phyloP scores from a whole-genome alignment of 64 coral and sea anemone species.

The Stylophora pistillata region DNA sequence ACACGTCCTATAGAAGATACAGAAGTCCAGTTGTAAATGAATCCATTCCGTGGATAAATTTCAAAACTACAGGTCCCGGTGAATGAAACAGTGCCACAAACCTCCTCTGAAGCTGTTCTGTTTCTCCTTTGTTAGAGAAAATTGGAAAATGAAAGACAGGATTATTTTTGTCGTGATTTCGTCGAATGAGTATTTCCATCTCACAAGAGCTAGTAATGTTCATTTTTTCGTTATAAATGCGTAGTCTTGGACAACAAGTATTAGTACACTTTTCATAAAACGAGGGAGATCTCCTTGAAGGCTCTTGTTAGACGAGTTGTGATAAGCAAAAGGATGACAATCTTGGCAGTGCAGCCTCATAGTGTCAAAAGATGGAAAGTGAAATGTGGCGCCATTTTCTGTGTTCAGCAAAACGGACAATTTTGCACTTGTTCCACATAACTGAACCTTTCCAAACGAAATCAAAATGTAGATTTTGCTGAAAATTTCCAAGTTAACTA shows the following conservation, averaged over 20 bases:
- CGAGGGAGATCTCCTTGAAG: neutral
- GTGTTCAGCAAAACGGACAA: neutral
- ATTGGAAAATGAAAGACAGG: conserved; percentile 34
- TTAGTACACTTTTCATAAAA: neutral
- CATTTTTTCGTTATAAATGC: neutral
- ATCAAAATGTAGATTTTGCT: neutral
- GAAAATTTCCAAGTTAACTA: neutral
- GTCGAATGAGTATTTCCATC: conserved; percentile 37
- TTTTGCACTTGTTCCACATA: neutral
- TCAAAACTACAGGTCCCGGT: conserved; percentile 16
- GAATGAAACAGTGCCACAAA: conserved; percentile 32
- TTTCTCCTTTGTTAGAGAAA: conserved; percentile 13
- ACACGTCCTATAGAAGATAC: neutral
- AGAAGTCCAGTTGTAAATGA: neutral
- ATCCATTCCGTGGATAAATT: neutral
- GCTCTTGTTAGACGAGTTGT: conserved; percentile 1
- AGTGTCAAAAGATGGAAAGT: neutral
- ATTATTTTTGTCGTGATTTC: neutral
- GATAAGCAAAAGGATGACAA: neutral
- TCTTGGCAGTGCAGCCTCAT: neutral
- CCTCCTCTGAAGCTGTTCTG: conserved; percentile 9
- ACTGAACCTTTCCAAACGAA: neutral
- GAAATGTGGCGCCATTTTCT: neutral
- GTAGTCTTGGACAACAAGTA: neutral
- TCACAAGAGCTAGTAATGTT: conserved; percentile 29